Evolutionary conservation across 2,113 vertebrate genomes (phyloP), one percentile per base, ranked within the genome.

Genomic region (Poeciliopsis retropinna): DNA sequence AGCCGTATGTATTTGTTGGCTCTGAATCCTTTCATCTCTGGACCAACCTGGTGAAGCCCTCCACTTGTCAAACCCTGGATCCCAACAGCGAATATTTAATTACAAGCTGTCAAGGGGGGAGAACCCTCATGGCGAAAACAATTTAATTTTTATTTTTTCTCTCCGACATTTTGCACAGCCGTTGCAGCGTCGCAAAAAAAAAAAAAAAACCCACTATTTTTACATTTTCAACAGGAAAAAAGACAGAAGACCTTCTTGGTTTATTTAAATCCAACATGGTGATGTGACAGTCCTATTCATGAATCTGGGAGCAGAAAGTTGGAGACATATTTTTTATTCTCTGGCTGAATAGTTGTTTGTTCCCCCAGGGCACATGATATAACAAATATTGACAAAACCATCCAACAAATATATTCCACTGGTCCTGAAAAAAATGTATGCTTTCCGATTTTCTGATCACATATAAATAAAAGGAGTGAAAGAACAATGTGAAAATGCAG

Each of bases 61-160:
- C n/a, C 63, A 8, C 70, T 41, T 30, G 62, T 72, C 22, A 17
- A 62, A 72, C 44, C 31, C 19, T 72, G 63, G 54, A 67, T 2
- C 70, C 60, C 12, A 10, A 60, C 64, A 29, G 12, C 15, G 64
- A 63, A 79, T 44, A 79, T 67, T 79, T 79, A 72, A 67, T 72
- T 51, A 72, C 30, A 64, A 79, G 76, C 64, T 79, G 76, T 47
- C 60, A 19, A 72, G 39, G 70, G 41, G 41, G 17, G 15, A 67
- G 31, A 57, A 32, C 31, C 31, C 67, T 41, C 37, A 54, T 13
- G 0, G 41, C 54, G 31, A 73, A 2, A 64, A 61, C 15, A 54
- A 51, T 62, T 71, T 25, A 0, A 64, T 6, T 41, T 47, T 61
- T 37, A 11, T 34, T 4, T 66, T 28, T 67, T 63, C 1, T 67